These are phyloP conservation scores for Synergus japonicus DNA, from an alignment of 2,888 invertebrate species.

Conservation along the genomic window DNA sequence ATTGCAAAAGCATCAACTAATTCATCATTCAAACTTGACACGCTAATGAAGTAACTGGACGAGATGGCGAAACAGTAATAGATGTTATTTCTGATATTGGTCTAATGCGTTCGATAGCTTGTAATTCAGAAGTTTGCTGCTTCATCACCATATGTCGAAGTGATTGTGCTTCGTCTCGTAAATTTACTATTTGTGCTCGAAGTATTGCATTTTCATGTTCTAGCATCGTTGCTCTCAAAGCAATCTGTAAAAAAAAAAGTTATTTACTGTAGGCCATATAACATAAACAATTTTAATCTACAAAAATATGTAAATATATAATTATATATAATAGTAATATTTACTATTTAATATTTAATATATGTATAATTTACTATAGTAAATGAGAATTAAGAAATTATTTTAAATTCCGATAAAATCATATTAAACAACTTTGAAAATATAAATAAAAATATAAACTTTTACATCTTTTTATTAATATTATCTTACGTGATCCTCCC, in stretches of 20 bases:
- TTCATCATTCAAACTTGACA: background rate
- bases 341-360: too few species aligned
- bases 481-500: slow-evolving; percentile 88
- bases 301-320: too few species aligned
- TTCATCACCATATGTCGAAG: slow-evolving; percentile 83
- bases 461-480: background rate
- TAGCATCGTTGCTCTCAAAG: slow-evolving; percentile 88
- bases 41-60: background rate
- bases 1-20: background rate
- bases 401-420: background rate
- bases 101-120: background rate
- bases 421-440: background rate
- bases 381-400: background rate
- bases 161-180: slow-evolving; percentile 88
- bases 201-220: slow-evolving; percentile 94
- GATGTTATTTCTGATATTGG: slow-evolving; percentile 27
- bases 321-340: too few species aligned
- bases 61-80: background rate
- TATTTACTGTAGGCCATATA: background rate
- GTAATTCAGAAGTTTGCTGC: slow-evolving; percentile 57
- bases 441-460: too few species aligned
- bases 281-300: too few species aligned
- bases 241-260: slow-evolving; percentile 80
- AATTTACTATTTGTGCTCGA: slow-evolving; percentile 88
- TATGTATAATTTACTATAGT: too few species aligned